phyloP scores from a whole-genome alignment of 2,888 invertebrate genomes.

The Lamellibrachia columna region DNA sequence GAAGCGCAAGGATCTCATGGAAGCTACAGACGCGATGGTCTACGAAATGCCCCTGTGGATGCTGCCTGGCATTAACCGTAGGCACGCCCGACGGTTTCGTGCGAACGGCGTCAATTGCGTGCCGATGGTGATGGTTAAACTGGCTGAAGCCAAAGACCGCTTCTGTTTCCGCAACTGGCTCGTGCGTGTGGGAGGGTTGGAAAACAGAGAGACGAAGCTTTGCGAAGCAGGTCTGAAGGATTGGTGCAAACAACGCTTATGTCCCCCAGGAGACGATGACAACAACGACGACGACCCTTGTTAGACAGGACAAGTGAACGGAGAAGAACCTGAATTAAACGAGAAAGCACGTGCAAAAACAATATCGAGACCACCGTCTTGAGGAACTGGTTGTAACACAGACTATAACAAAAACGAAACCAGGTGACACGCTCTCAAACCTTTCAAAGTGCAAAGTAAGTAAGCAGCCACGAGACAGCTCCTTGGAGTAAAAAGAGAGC shows the following conservation, averaged over 20 bases:
- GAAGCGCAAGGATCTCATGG: neutral
- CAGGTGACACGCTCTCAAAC: no score
- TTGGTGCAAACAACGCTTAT: neutral
- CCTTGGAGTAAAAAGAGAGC: no score
- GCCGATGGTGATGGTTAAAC: neutral
- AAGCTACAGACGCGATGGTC: neutral
- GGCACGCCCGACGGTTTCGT: neutral
- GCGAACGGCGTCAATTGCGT: neutral
- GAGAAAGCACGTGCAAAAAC: no score
- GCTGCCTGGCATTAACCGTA: neutral
- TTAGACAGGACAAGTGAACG: no score
- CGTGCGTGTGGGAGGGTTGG: neutral
- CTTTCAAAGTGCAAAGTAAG: no score
- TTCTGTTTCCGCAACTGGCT: slow-evolving; percentile 16
- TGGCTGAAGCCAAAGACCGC: neutral
- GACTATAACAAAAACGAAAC: no score
- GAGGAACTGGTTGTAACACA: no score
- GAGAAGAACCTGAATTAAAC: no score
- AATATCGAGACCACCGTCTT: no score
- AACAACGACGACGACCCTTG: neutral
- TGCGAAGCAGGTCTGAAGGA: neutral
- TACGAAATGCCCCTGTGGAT: neutral
- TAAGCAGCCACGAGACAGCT: no score
- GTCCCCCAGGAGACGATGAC: neutral
- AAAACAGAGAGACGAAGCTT: neutral